Percentiles rank a stretch among this genome's conserved stretches.
Evolutionary conservation across 2,888 invertebrate species (phyloP).

Genomic region (Coleophora flavipennella): DNA sequence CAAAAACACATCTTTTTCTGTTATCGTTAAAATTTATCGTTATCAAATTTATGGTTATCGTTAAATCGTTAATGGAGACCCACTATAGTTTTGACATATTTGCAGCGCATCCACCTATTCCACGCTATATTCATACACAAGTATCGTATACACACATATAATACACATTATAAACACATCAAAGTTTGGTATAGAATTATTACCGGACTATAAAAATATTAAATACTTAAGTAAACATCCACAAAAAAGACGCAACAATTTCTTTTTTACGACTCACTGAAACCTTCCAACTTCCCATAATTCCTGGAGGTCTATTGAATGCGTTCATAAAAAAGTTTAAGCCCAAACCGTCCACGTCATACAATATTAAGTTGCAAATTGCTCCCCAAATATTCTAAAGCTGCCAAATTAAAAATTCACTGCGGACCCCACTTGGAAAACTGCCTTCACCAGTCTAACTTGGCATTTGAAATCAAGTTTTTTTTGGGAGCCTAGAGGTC

Average conservation of each 20-base stretch:
- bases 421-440: slow-evolving; percentile 16
- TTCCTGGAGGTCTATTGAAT: slow-evolving; percentile 9
- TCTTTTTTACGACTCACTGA: slow-evolving; percentile 10
- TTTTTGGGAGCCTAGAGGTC: slow-evolving; percentile 16
- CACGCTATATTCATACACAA: too few species aligned
- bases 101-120: too few species aligned
- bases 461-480: slow-evolving; percentile 10
- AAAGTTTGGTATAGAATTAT: background rate
- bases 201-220: background rate
- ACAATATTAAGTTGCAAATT: slow-evolving; percentile 40
- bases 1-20: too few species aligned
- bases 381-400: slow-evolving; percentile 40
- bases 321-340: slow-evolving; percentile 24
- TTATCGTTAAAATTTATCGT: too few species aligned
- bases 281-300: background rate
- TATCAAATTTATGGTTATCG: too few species aligned
- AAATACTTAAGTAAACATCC: background rate
- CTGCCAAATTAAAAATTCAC: slow-evolving; percentile 45
- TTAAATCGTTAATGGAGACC: too few species aligned
- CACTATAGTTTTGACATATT: too few species aligned
- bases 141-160: too few species aligned
- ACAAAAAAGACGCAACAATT: slow-evolving; percentile 4
- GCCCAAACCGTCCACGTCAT: slow-evolving; percentile 20
- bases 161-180: too few species aligned
- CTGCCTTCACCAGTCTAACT: slow-evolving; percentile 20